phyloP scores from a whole-genome alignment of 1,140 invertebrate species.

The Bombus superbus region DNA sequence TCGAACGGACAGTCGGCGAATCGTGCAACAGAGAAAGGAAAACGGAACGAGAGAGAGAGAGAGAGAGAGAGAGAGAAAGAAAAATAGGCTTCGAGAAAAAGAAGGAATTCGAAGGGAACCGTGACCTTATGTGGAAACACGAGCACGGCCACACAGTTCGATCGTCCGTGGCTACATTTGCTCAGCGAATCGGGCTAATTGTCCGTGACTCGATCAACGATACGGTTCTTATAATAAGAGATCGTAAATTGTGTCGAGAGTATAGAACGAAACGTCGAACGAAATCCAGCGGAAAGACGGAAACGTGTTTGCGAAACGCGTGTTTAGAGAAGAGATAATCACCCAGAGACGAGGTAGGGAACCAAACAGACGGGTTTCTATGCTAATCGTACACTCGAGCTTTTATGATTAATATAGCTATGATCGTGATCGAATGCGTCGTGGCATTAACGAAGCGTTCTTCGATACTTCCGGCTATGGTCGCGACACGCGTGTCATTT shows the following conservation, averaged over 20 bases:
- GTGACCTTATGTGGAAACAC: slow-evolving; percentile 70
- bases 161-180: slow-evolving; percentile 39
- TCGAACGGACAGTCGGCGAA: background rate
- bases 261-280: background rate
- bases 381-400: slow-evolving; percentile 14
- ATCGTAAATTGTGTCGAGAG: background rate
- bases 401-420: slow-evolving; percentile 46
- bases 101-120: slow-evolving; percentile 28
- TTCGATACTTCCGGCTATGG: background rate
- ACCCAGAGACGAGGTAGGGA: background rate
- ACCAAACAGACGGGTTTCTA: slow-evolving; percentile 24
- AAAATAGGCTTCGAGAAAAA: background rate
- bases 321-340: slow-evolving; percentile 13
- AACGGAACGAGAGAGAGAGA: too few species aligned
- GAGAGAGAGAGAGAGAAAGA: too few species aligned
- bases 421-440: slow-evolving; percentile 29
- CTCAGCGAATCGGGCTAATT: slow-evolving; percentile 58
- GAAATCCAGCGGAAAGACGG: background rate
- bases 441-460: background rate
- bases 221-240: background rate
- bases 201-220: background rate
- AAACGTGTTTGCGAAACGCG: background rate
- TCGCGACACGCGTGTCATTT: background rate
- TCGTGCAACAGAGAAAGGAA: background rate
- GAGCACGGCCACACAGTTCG: slow-evolving; percentile 35